phyloP scores from a whole-genome alignment of 2,113 vertebrate species.

The Gracilinanus agilis region DNA sequence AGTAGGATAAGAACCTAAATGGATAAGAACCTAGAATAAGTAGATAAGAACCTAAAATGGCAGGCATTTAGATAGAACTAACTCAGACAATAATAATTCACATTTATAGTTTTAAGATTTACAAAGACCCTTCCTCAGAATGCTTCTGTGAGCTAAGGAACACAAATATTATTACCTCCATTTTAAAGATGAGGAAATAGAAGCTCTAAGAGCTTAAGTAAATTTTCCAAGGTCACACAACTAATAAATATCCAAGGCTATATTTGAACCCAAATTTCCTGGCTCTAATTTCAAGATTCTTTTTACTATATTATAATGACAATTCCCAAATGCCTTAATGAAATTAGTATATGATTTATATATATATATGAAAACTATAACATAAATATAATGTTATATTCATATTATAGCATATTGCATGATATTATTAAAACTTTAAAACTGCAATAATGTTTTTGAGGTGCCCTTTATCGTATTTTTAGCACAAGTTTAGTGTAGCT shows the following conservation, averaged over 20 bases:
- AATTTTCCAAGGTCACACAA: background rate
- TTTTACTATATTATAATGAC: background rate
- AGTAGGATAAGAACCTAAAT: conserved; percentile 19
- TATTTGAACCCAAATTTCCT: background rate
- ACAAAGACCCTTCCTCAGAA: background rate
- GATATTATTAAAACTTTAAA: background rate
- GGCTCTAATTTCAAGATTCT: background rate
- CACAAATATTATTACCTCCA: background rate
- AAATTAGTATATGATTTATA: too few relatives aligned
- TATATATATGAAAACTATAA: too few relatives aligned
- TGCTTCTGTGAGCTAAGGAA: background rate
- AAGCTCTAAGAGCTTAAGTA: background rate
- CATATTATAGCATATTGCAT: too few relatives aligned
- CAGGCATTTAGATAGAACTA: conserved; percentile 29
- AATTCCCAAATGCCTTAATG: background rate
- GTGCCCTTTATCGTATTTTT: background rate
- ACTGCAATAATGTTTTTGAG: background rate
- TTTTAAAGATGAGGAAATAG: background rate
- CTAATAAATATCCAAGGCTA: background rate
- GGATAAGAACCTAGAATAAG: conserved; percentile 9
- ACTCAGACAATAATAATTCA: conserved; percentile 36
- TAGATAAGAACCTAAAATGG: conserved; percentile 18
- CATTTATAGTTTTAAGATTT: background rate
- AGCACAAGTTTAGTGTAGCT: background rate
- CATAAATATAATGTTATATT: too few relatives aligned